A percentile compares a stretch with the other conserved stretches of the same genome.
phyloP scores from a whole-genome alignment of 2,797 vertebrate species.

The Oreochromis grahami region DNA sequence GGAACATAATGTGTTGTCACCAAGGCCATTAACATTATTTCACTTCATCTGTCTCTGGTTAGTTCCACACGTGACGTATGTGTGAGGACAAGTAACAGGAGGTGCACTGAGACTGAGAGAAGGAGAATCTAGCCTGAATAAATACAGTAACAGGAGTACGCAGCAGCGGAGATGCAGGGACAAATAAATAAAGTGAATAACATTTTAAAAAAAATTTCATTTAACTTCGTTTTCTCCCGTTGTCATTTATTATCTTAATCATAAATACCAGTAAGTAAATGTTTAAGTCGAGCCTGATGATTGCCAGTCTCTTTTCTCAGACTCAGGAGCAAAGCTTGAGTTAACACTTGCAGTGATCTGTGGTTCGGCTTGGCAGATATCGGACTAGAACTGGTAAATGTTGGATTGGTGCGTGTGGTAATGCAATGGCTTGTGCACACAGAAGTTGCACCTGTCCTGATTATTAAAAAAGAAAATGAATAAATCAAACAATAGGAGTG shows the following conservation, averaged over 20 bases:
- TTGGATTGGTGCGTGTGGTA: background rate
- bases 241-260: background rate
- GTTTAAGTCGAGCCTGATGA: background rate
- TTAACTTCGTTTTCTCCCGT: fast-evolving
- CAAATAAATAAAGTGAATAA: background rate
- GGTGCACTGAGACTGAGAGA: background rate
- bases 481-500: background rate
- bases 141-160: background rate
- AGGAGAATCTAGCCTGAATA: background rate
- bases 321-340: background rate
- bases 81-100: background rate
- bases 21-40: background rate
- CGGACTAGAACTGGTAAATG: fast-evolving
- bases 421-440: background rate
- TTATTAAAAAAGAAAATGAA: background rate
- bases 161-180: background rate
- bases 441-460: background rate
- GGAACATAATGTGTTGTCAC: background rate
- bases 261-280: background rate
- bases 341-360: background rate
- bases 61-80: background rate
- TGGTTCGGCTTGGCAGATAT: background rate
- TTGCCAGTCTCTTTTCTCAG: fast-evolving
- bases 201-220: background rate
- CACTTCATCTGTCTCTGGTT: background rate